Evolutionary conservation across 2,888 invertebrate genomes (phyloP), one percentile per base, ranked within the genome.

Genomic region (Pyrrhosoma nymphula): DNA sequence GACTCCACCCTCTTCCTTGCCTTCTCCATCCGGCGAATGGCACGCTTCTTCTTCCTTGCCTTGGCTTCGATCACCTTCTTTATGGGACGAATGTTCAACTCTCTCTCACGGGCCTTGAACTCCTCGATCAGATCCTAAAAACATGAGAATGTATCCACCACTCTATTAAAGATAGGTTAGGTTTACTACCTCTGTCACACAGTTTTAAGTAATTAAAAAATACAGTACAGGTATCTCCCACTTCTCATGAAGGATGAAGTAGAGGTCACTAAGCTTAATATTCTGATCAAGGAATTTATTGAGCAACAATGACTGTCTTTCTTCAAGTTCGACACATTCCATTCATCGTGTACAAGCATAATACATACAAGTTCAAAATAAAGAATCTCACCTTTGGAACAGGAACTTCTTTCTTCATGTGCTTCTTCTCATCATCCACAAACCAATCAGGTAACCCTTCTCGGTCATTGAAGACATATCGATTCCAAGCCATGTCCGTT

Each of bases 11-110:
- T 99, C 97, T 99, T 99, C 97, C 99, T 99, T 0, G 99, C 99
- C 96, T 98, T 99, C 96, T 99, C 99, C 97, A 99, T 97, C 96
- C 98, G 98, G 96, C 98, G 98, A 95, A 98, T 97, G 96, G 98
- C 98, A 96, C 99, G 98, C 97, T 98, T 98, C 98, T 99, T 99
- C 98, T 99, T 99, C 95, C 99, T 98, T 0, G 99, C 99, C 97
- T 99, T 99, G 0, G 99, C 99, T 97, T 99, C 99, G 96, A 99
- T 98, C 0, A 99, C 99, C 97, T 99, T 99, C 97, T 99, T 99
- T 96, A 99, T 99, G 26, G 99, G 99, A 95, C 99, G 98, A 0
- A 98, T 98, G 97, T 99, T 99, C 82, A 99, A 98, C 96, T 99
- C 99, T 96, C 95, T 96, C 96, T 97, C 96, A 96, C 88, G 47